Evolutionary conservation across 2,797 vertebrate species (phyloP).

Genomic region (Limosa lapponica): DNA sequence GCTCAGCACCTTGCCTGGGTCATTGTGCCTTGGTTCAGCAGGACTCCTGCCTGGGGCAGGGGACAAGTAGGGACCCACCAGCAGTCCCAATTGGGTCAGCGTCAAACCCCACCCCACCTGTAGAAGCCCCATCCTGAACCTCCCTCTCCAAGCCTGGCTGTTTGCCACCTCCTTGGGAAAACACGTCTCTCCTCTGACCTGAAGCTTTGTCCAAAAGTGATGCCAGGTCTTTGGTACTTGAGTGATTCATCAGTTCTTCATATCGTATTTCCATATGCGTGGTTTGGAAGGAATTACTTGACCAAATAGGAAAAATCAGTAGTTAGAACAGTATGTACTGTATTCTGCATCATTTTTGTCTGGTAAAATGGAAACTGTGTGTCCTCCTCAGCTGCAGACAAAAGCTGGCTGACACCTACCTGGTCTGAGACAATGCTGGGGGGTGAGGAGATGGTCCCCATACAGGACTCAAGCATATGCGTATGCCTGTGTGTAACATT

Average conservation of each 20-base stretch:
- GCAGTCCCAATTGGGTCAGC: fast-evolving
- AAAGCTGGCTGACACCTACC: neutral
- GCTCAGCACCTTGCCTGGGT: neutral
- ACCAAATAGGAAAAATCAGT: neutral
- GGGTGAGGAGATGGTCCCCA: neutral
- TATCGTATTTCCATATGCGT: neutral
- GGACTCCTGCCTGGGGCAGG: fast-evolving
- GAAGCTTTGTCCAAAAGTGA: neutral
- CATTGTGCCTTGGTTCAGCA: neutral
- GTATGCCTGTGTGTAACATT: neutral
- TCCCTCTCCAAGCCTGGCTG: neutral
- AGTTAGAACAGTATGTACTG: neutral
- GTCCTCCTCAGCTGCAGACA: neutral
- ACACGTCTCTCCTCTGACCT: neutral
- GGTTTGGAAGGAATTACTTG: neutral
- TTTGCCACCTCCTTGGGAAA: neutral
- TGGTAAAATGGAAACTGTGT: neutral
- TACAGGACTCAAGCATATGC: neutral
- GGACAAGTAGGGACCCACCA: fast-evolving
- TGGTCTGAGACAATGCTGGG: neutral
- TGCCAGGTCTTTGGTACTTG: neutral
- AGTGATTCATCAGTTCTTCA: neutral
- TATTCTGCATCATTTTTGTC: neutral
- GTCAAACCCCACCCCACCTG: neutral
- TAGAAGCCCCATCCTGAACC: neutral